Evolutionary conservation across 1,140 invertebrate genomes (phyloP), one percentile per base, ranked within the genome.

Genomic region (Diachasmimorpha longicaudata): DNA sequence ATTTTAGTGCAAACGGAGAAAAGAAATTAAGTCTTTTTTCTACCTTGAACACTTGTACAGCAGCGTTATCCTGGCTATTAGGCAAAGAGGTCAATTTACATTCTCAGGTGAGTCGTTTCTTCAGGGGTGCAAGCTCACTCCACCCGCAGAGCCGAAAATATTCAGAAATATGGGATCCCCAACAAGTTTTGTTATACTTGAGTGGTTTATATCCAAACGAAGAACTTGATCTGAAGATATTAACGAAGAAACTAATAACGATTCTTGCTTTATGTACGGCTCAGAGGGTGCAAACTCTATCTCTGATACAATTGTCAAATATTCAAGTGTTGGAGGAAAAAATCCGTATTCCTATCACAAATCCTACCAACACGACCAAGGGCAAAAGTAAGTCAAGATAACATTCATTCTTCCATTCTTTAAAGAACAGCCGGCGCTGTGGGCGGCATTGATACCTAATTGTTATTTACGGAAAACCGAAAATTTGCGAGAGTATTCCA

Each of bases 101-200:
- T 58, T 36, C 70, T 0, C 21, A 68, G 11, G 55, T 84, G 2
- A 79, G 78, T 39, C 36, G 81, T 67, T 82, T 83, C 19, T 74
- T 77, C 67, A 84, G 81, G 76, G 84, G 80, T 23, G 75, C 81
- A 6, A 79, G 75, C 37, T 69, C 23, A 31, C 25, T 79, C 14
- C 76, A 79, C 37, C 81, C 82, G 4, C 19, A 76, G 0, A 70
- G 68, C 21, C 81, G 81, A 3, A 77, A 78, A 44, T 85, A 85
- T 67, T 58, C 79, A 19, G 21, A 69, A 11, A 78, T 78, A 0
- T 83, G 82, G 82, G 82, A 84, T 66, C 19, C 72, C 39, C 16
- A 77, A 69, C 16, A 58, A 73, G 55, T 46, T 52, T 4, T 78
- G 69, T 25, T 37, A 39, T 72, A 72, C 37, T 36, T 52, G 11